Conservation (phyloP, 2,888 invertebrate genomes). For the Pharmacophagus antenor region DNA sequence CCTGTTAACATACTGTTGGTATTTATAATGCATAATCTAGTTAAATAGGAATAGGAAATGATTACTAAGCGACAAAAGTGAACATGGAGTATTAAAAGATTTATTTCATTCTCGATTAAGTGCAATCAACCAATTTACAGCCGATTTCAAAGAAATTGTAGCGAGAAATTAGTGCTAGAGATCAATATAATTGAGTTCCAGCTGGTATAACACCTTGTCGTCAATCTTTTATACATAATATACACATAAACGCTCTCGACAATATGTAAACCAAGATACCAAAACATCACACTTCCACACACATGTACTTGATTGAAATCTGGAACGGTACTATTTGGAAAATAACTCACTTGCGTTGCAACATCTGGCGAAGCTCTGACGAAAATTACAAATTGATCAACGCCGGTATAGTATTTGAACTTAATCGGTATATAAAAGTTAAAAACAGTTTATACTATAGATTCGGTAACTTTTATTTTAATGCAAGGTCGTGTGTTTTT, state of each 20-base stretch:
- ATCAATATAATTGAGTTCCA: conserved; percentile 35
- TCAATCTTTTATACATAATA: conserved; percentile 44
- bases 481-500: too few relatives aligned
- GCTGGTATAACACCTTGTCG: conserved; percentile 37
- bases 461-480: too few relatives aligned
- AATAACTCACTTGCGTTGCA: conserved; percentile 28
- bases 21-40: background rate
- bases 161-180: conserved; percentile 35
- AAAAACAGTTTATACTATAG: background rate
- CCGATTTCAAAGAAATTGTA: conserved; percentile 20
- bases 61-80: too few relatives aligned
- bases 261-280: conserved; percentile 45
- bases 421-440: conserved; percentile 15
- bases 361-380: conserved; percentile 29
- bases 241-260: conserved; percentile 36
- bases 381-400: conserved; percentile 31
- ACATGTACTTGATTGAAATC: conserved; percentile 25
- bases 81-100: conserved; percentile 9
- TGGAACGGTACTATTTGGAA: conserved; percentile 24
- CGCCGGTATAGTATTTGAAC: conserved; percentile 16
- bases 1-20: too few relatives aligned
- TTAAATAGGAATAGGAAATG: background rate
- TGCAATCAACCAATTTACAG: conserved; percentile 11
- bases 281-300: conserved; percentile 29
- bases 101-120: conserved; percentile 16